Evolutionary conservation across 2,797 vertebrate species (phyloP).

Genomic region (Morelia viridis): DNA sequence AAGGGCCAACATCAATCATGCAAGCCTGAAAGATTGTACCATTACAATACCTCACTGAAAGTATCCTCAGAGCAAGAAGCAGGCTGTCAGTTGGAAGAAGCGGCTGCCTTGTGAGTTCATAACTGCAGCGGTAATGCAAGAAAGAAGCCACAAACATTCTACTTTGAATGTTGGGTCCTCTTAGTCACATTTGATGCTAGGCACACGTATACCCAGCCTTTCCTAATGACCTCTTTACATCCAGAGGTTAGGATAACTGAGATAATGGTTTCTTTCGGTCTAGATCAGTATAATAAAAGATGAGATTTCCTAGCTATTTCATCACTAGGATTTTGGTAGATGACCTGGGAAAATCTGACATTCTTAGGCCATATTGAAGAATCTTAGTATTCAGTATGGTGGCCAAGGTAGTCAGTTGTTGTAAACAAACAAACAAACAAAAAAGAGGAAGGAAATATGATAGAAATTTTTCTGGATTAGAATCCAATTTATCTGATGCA

Average conservation of each 20-base stretch:
- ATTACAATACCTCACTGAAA: too few species aligned
- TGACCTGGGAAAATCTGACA: neutral
- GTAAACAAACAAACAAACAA: neutral
- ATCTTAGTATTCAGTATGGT: neutral
- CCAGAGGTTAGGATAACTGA: neutral
- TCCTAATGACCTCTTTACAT: neutral
- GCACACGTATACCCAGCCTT: neutral
- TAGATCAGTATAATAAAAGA: neutral
- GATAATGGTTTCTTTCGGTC: neutral
- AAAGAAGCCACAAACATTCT: too few species aligned
- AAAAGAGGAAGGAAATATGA: neutral
- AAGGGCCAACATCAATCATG: too few species aligned
- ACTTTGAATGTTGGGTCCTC: too few species aligned
- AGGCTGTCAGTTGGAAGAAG: too few species aligned
- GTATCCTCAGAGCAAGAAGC: too few species aligned
- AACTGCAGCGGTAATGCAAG: too few species aligned
- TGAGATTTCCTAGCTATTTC: neutral
- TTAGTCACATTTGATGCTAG: neutral
- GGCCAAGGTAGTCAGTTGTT: neutral
- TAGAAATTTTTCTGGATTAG: neutral
- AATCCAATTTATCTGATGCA: neutral
- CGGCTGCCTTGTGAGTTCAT: too few species aligned
- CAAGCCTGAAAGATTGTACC: too few species aligned
- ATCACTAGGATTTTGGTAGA: neutral
- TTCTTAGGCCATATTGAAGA: neutral